Evolutionary conservation across 2,888 invertebrate genomes (phyloP).

Genomic region (Leistus spinibarbis): DNA sequence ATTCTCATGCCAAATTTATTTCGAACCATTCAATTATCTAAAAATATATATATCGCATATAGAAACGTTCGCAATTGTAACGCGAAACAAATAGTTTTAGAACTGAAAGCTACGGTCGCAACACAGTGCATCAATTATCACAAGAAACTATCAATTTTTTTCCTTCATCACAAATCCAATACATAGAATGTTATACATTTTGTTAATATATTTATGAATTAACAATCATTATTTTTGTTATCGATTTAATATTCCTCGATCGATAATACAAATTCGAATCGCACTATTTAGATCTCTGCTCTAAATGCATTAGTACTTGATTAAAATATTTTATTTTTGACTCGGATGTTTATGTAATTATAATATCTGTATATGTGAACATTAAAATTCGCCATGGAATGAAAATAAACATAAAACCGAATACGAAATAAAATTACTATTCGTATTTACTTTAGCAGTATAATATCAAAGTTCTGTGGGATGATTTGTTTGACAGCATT

Average conservation of each 20-base stretch:
- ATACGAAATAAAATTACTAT: background rate
- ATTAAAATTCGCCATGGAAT: conserved; percentile 19
- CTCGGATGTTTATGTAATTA: conserved; percentile 24
- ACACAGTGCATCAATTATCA: no score
- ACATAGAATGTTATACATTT: no score
- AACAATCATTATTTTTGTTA: no score
- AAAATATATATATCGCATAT: background rate
- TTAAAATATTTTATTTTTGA: background rate
- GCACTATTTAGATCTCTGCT: background rate
- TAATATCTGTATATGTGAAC: background rate
- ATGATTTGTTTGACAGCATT: background rate
- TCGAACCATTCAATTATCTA: background rate
- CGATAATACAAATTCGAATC: background rate
- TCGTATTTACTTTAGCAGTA: background rate
- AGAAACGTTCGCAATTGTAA: background rate
- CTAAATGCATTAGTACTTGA: background rate
- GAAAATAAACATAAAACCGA: conserved; percentile 12
- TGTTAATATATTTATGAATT: no score
- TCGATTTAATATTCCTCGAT: background rate
- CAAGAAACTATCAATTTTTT: no score
- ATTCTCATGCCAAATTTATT: background rate
- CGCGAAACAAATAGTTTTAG: background rate
- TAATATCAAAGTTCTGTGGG: conserved; percentile 5
- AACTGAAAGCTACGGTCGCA: no score
- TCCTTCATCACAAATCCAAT: no score